Conservation (phyloP, 2,113 vertebrate genomes). For the Embiotoca jacksoni region DNA sequence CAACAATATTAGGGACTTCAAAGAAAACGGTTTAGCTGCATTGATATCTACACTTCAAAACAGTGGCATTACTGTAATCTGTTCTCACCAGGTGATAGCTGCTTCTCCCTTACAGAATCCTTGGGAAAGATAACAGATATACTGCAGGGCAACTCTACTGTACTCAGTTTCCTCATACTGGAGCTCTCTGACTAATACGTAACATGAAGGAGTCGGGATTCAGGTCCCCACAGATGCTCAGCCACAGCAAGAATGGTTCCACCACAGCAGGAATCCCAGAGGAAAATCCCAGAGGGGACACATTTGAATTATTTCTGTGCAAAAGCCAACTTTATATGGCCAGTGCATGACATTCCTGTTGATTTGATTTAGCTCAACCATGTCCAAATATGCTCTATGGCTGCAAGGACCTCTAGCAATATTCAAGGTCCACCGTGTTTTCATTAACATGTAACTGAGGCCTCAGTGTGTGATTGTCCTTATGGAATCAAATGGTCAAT, state of each 20-base stretch:
- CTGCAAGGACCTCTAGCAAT: constrained; percentile 62
- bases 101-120: background rate
- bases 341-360: constrained; percentile 53
- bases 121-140: constrained; percentile 22
- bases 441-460: constrained; percentile 72
- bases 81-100: constrained; percentile 29
- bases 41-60: constrained; percentile 33
- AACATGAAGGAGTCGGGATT: constrained; percentile 28
- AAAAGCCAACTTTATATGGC: constrained; percentile 56
- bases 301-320: constrained; percentile 60
- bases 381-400: constrained; percentile 60
- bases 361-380: constrained; percentile 68
- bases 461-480: constrained; percentile 72
- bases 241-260: constrained; percentile 17
- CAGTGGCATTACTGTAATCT: constrained; percentile 4
- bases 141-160: constrained; percentile 5
- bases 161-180: constrained; percentile 11
- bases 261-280: constrained; percentile 36
- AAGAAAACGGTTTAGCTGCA: constrained; percentile 24
- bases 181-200: constrained; percentile 20
- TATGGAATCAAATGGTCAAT: constrained; percentile 80
- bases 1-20: constrained; percentile 25
- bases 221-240: constrained; percentile 42
- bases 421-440: constrained; percentile 67
- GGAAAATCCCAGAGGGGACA: constrained; percentile 32